Percentiles rank a stretch among this genome's conserved stretches.
Conservation (phyloP, 2,888 invertebrate genomes). For the Erebia aethiops region DNA sequence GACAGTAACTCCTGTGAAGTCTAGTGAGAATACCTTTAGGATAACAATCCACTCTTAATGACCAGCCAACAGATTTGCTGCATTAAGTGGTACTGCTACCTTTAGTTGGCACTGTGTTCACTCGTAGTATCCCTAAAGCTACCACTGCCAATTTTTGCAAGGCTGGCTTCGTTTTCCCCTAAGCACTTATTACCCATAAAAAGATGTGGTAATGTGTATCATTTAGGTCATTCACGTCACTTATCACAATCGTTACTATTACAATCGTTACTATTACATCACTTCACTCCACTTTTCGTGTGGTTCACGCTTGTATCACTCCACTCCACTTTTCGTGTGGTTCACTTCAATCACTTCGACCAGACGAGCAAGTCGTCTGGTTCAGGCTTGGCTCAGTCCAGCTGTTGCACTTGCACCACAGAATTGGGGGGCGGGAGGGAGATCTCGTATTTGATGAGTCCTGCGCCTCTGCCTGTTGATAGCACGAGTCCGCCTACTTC, state of each 20-base stretch:
- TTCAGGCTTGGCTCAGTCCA: conserved; percentile 64
- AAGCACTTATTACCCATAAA: no score
- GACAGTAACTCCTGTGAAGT: no score
- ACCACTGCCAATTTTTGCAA: no score
- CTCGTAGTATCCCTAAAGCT: no score
- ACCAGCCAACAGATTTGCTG: no score
- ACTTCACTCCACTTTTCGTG: conserved; percentile 40
- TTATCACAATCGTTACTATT: not conserved
- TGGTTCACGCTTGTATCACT: conserved; percentile 37
- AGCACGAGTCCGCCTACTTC: conserved; percentile 72
- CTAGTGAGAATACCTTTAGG: no score
- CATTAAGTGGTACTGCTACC: no score
- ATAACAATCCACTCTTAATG: no score
- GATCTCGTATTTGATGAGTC: conserved; percentile 84
- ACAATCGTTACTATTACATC: not conserved
- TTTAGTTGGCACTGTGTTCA: no score
- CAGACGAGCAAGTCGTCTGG: conserved; percentile 26
- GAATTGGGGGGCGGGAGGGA: conserved; percentile 77
- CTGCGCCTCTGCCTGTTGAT: conserved; percentile 70
- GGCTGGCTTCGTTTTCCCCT: no score
- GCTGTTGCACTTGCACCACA: conserved; percentile 76
- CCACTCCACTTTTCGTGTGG: conserved; percentile 40
- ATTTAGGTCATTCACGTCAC: not conserved
- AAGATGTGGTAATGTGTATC: no score
- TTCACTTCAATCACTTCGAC: conserved; percentile 38